A percentile compares a stretch with the other conserved stretches of the same genome.
Evolutionary conservation across 2,113 vertebrate genomes (phyloP).

Genomic region (Sturnus vulgaris): DNA sequence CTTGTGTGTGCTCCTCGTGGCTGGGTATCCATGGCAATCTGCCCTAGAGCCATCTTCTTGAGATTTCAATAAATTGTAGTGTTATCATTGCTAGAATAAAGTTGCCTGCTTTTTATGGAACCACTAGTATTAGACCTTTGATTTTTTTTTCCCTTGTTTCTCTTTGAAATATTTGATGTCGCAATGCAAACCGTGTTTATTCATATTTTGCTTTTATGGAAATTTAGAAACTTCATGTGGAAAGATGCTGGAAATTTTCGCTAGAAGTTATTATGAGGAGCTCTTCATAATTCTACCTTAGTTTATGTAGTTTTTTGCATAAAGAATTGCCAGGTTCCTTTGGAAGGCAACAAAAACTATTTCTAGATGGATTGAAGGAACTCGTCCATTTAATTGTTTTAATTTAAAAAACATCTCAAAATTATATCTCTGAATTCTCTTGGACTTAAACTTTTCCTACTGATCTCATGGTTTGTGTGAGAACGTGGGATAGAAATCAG

Average conservation of each 20-base stretch:
- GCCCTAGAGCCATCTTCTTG: too few species aligned
- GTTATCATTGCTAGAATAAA: accelerated
- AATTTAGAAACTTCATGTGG: not conserved
- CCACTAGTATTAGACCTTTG: not conserved
- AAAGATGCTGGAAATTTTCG: not conserved
- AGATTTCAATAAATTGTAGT: accelerated
- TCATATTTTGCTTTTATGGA: accelerated
- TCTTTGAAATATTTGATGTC: not conserved
- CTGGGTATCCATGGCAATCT: accelerated
- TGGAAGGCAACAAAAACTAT: not conserved
- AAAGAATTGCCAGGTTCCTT: not conserved
- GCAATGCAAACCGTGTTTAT: not conserved
- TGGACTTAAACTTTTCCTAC: not conserved
- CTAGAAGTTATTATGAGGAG: not conserved
- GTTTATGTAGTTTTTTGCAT: not conserved
- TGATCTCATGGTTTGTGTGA: not conserved
- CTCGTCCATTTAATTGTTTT: not conserved
- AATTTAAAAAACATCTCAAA: not conserved
- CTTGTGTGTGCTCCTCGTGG: not conserved
- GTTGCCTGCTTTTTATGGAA: not conserved
- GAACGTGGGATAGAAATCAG: not conserved
- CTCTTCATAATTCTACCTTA: not conserved
- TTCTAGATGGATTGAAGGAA: not conserved
- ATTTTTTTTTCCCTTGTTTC: not conserved
- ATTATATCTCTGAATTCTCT: not conserved